These are phyloP conservation scores for Pogonophryne albipinna DNA, from an alignment of 2,797 vertebrate species.

Conservation along the genomic window DNA sequence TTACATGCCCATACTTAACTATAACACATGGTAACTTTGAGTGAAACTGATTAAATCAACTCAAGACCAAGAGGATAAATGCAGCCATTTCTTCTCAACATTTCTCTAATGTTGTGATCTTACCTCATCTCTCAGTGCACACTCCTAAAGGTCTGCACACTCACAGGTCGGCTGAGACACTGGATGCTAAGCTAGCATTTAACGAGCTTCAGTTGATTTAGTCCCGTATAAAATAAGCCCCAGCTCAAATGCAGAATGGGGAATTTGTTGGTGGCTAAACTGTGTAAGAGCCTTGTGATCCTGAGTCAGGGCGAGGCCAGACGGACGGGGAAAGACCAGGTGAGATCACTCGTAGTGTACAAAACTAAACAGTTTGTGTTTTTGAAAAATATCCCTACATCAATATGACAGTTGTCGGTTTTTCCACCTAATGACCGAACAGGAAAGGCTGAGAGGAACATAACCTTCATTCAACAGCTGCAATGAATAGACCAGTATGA, in stretches of 20 bases:
- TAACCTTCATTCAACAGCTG: slow-evolving; percentile 56
- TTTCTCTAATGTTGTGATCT: slow-evolving; percentile 14
- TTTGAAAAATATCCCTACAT: slow-evolving; percentile 41
- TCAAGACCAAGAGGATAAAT: neutral
- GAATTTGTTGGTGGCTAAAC: slow-evolving; percentile 48
- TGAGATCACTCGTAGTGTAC: slow-evolving; percentile 23
- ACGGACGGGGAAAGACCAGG: slow-evolving; percentile 36
- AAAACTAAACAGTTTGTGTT: slow-evolving; percentile 20
- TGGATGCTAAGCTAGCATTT: slow-evolving; percentile 11
- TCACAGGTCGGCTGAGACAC: neutral
- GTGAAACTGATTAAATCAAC: neutral
- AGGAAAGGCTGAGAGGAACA: slow-evolving; percentile 64
- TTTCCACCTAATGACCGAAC: slow-evolving; percentile 57
- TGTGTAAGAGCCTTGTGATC: slow-evolving; percentile 59
- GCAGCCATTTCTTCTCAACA: neutral
- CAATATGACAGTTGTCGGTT: slow-evolving; percentile 51
- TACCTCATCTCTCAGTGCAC: slow-evolving; percentile 12
- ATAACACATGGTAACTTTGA: neutral
- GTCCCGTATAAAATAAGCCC: slow-evolving; percentile 22
- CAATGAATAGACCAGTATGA: slow-evolving; percentile 71
- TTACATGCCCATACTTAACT: neutral
- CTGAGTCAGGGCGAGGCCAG: slow-evolving; percentile 50
- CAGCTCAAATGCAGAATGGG: slow-evolving; percentile 9
- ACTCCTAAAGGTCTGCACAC: too few relatives aligned
- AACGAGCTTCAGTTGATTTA: slow-evolving; percentile 3